Evolutionary conservation across 2,113 vertebrate genomes (phyloP).

Genomic region (Pterocles gutturalis): DNA sequence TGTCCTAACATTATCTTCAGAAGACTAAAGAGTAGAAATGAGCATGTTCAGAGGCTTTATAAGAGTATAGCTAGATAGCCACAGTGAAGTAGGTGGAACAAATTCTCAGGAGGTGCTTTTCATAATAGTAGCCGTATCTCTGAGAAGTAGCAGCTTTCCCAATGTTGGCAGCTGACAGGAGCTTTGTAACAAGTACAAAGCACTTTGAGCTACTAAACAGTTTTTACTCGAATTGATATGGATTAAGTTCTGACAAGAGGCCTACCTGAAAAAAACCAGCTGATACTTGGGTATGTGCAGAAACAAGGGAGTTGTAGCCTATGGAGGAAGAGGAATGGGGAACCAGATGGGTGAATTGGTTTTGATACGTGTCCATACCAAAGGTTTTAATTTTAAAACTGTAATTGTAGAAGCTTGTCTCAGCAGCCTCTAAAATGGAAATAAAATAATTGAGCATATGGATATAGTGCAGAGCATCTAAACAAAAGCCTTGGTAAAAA

Average conservation of each 20-base stretch:
- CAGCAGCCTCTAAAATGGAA: background rate
- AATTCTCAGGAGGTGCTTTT: background rate
- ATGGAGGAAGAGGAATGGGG: background rate
- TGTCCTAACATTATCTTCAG: background rate
- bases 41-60: background rate
- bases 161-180: background rate
- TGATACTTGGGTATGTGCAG: background rate
- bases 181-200: background rate
- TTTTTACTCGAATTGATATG: accelerated
- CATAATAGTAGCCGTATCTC: background rate
- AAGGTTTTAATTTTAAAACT: background rate
- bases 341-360: background rate
- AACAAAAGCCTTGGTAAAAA: background rate
- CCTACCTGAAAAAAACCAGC: background rate
- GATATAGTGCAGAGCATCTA: background rate
- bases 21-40: background rate
- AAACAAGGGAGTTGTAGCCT: background rate
- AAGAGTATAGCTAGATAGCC: background rate
- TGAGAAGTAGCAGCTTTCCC: background rate
- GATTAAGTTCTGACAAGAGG: background rate
- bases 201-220: no score
- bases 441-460: background rate
- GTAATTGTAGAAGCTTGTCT: background rate
- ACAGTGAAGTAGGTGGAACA: background rate
- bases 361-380: background rate